Percentiles rank a stretch among this genome's conserved stretches.
phyloP scores from a whole-genome alignment of 2,113 vertebrate genomes.

The Corythornis madagascariensis region DNA sequence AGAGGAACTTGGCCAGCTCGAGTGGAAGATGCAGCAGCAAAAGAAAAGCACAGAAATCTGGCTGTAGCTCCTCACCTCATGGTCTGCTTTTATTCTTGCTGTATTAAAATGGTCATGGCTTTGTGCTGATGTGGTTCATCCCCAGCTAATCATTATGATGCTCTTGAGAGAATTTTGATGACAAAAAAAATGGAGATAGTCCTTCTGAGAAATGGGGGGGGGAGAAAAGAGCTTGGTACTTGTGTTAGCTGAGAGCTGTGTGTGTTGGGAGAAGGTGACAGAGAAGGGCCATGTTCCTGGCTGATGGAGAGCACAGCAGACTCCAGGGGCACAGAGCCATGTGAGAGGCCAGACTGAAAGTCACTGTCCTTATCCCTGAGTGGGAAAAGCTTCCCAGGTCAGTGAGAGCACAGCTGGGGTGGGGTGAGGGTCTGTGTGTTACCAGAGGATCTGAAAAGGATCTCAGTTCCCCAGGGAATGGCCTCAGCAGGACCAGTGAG shows the following conservation, averaged over 20 bases:
- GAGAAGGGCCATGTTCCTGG: neutral
- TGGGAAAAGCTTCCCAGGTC: neutral
- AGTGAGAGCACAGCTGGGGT: neutral
- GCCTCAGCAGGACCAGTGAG: neutral
- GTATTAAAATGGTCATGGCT: neutral
- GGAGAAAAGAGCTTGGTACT: neutral
- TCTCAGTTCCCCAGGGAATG: neutral
- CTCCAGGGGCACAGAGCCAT: neutral
- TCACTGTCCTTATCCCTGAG: neutral
- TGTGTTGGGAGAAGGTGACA: neutral
- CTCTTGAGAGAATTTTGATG: slow-evolving; percentile 3
- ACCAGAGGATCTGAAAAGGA: neutral
- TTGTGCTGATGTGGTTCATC: slow-evolving; percentile 12
- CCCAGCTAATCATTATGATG: slow-evolving; percentile 26
- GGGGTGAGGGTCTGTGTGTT: neutral
- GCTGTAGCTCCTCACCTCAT: neutral
- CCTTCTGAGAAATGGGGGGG: neutral
- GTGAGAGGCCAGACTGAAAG: neutral
- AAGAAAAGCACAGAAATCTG: neutral
- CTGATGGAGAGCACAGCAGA: neutral
- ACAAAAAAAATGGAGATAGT: neutral
- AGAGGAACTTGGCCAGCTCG: neutral
- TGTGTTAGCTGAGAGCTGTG: neutral
- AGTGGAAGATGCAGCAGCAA: slow-evolving; percentile 31
- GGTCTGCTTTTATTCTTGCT: slow-evolving; percentile 25